Percentiles rank a stretch among this genome's conserved stretches.
phyloP scores from a whole-genome alignment of 2,113 vertebrate species.

The Hyla sarda region DNA sequence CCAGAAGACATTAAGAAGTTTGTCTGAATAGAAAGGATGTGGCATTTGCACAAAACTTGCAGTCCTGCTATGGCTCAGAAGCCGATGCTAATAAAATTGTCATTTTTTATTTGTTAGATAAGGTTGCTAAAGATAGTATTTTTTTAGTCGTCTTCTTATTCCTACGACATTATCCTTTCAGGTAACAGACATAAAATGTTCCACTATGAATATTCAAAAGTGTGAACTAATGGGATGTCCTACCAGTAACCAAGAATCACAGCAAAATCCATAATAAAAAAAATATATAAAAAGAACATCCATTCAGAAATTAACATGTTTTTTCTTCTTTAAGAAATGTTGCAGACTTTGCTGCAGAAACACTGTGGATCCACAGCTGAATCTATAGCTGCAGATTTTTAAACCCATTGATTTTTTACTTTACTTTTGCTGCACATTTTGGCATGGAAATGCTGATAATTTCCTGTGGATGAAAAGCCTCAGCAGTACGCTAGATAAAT shows the following conservation, averaged over 20 bases:
- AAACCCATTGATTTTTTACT: too few relatives aligned
- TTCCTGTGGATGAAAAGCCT: too few relatives aligned
- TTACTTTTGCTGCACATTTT: too few relatives aligned
- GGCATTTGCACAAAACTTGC: constrained; percentile 60
- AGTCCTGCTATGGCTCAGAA: constrained; percentile 35
- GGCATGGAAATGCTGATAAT: too few relatives aligned
- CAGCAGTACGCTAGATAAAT: too few relatives aligned
- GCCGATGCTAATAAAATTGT: constrained; percentile 46
- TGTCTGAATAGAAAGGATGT: constrained; percentile 65
- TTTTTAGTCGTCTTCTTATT: not conserved
- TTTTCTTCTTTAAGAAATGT: too few relatives aligned
- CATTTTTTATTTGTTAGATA: constrained; percentile 27
- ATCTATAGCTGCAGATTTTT: too few relatives aligned
- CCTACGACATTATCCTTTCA: constrained; percentile 4
- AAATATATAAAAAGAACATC: too few relatives aligned
- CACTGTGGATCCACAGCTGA: too few relatives aligned
- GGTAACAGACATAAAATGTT: not conserved
- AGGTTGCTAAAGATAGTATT: not conserved
- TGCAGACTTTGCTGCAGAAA: too few relatives aligned
- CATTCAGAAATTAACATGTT: too few relatives aligned
- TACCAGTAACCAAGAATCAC: not conserved
- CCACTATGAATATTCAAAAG: not conserved
- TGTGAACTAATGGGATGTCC: not conserved
- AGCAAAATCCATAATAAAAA: too few relatives aligned
- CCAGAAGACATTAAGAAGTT: constrained; percentile 71